Evolutionary conservation across 1,140 invertebrate genomes (phyloP).

Genomic region (Aleiodes sp.): DNA sequence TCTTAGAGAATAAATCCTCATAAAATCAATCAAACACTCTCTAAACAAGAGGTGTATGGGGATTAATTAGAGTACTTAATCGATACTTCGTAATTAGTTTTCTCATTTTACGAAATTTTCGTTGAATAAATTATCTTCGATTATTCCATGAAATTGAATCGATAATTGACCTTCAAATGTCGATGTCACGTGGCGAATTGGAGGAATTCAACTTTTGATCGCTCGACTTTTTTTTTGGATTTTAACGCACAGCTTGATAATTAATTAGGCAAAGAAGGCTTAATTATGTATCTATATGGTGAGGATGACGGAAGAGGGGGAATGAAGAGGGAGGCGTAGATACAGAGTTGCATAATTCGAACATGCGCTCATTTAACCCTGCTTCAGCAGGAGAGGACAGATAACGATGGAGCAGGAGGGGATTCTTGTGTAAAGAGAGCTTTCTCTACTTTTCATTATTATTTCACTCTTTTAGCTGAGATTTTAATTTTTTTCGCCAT

Average conservation of each 20-base stretch:
- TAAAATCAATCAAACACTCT: too few species aligned
- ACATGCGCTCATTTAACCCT: neutral
- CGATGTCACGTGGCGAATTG: too few species aligned
- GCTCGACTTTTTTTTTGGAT: neutral
- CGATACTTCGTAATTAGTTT: too few species aligned
- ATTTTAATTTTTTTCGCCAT: too few species aligned
- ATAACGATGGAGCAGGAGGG: neutral
- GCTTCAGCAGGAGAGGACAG: neutral
- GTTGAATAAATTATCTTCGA: too few species aligned
- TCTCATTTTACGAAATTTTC: too few species aligned
- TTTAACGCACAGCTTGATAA: neutral
- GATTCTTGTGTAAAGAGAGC: neutral
- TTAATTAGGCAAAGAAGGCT: neutral
- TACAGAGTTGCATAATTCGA: slow-evolving; percentile 1
- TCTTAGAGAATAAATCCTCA: too few species aligned
- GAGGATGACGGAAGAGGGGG: neutral
- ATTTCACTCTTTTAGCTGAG: too few species aligned
- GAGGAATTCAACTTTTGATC: neutral
- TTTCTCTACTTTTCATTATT: neutral
- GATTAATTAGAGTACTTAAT: too few species aligned
- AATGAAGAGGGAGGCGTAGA: neutral
- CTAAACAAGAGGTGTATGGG: too few species aligned
- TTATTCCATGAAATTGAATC: too few species aligned
- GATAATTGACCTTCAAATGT: too few species aligned
- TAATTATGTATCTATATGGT: neutral